phyloP scores from a whole-genome alignment of 2,888 invertebrate species.

The Brenthis ino region DNA sequence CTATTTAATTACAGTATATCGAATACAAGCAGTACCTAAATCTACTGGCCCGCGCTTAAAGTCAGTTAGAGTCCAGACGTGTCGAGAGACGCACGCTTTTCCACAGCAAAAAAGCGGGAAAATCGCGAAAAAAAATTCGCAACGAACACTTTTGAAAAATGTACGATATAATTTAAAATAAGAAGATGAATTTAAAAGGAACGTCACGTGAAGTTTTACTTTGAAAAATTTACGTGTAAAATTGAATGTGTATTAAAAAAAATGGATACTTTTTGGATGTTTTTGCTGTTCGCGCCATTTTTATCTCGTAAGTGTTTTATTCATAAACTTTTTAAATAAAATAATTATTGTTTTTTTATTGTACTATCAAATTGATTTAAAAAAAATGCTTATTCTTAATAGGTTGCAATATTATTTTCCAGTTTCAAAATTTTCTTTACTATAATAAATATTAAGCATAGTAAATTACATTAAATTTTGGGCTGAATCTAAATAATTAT shows the following conservation, averaged over 20 bases:
- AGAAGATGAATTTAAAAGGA: conserved; percentile 32
- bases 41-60: conserved; percentile 20
- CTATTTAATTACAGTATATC: conserved; percentile 8
- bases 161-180: conserved; percentile 5
- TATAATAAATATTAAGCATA: too few relatives aligned
- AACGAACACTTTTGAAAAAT: conserved; percentile 22
- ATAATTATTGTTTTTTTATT: not conserved
- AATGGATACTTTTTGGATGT: conserved; percentile 40
- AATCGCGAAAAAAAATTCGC: conserved; percentile 44
- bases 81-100: conserved; percentile 43
- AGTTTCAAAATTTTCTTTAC: too few relatives aligned
- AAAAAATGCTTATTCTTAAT: not conserved
- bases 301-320: conserved; percentile 33
- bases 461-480: too few relatives aligned
- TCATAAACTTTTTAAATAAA: not conserved
- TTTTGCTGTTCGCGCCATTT: conserved; percentile 35
- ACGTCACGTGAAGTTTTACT: conserved; percentile 21
- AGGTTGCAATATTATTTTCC: too few relatives aligned
- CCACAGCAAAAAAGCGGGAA: conserved; percentile 47
- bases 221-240: conserved; percentile 19
- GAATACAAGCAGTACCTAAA: conserved; percentile 26
- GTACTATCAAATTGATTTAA: not conserved
- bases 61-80: conserved; percentile 46
- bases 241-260: conserved; percentile 30
- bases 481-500: too few relatives aligned